A percentile compares a stretch with the other conserved stretches of the same genome.
Evolutionary conservation across 92 coral and sea anemone genomes (phyloP).

Genomic region (Zoanthus solanderi): DNA sequence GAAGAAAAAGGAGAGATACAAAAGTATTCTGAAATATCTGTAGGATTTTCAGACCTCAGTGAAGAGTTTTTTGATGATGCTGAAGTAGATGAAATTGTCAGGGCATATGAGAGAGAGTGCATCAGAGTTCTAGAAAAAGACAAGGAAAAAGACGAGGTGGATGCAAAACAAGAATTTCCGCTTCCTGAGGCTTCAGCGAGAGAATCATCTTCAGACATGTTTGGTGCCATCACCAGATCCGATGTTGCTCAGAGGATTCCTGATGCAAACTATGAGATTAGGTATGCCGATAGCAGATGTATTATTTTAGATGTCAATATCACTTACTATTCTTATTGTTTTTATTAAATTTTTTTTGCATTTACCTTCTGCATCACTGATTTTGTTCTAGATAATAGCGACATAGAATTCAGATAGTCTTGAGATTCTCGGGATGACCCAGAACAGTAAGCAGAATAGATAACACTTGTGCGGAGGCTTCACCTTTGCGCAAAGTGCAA

Average conservation of each 20-base stretch:
- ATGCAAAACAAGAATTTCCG: slow-evolving; percentile 62
- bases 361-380: background rate
- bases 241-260: background rate
- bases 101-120: slow-evolving; percentile 65
- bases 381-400: too few species aligned
- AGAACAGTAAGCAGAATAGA: too few species aligned
- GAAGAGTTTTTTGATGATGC: slow-evolving; percentile 63
- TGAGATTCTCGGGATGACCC: too few species aligned
- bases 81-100: slow-evolving; percentile 65
- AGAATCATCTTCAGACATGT: background rate
- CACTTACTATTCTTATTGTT: background rate
- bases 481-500: too few species aligned
- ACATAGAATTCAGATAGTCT: too few species aligned
- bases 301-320: background rate
- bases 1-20: background rate
- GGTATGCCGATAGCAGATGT: background rate
- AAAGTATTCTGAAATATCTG: background rate
- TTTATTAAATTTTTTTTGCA: background rate
- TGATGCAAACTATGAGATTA: slow-evolving; percentile 26
- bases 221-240: background rate
- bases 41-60: slow-evolving; percentile 28
- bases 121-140: slow-evolving; percentile 39
- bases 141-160: slow-evolving; percentile 1
- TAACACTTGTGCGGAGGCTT: too few species aligned
- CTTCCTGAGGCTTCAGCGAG: slow-evolving; percentile 31